These are phyloP conservation scores for Catharus bicknelli DNA, from an alignment of 2,113 vertebrate species.

Conservation along the genomic window DNA sequence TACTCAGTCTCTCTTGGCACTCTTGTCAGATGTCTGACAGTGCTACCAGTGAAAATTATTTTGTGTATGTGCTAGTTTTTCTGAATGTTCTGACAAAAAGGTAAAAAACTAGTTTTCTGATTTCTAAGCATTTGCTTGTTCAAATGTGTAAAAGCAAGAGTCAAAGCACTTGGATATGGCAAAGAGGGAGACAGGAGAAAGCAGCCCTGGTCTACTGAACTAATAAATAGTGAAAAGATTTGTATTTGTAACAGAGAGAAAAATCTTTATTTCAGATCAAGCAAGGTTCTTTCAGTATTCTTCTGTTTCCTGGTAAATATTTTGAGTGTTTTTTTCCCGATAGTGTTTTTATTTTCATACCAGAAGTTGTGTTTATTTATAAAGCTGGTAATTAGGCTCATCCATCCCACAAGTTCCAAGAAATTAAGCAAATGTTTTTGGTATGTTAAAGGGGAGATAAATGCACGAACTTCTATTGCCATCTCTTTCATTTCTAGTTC, in stretches of 20 bases:
- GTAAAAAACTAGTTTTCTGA: not conserved
- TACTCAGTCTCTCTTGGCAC: not conserved
- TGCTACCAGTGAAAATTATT: not conserved
- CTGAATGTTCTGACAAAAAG: not conserved
- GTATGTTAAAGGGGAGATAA: not conserved
- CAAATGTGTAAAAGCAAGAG: not conserved
- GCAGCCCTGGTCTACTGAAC: not conserved
- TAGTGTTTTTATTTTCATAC: not conserved
- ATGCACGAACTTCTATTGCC: not conserved
- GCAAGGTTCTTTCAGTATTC: not conserved
- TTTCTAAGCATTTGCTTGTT: not conserved
- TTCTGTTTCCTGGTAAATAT: not conserved
- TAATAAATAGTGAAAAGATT: not conserved
- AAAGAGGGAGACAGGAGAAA: not conserved
- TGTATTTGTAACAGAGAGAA: not conserved
- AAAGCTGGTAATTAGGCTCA: not conserved
- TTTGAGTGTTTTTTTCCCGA: not conserved
- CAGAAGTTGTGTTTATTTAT: not conserved
- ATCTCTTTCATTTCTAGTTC: not conserved
- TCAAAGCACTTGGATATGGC: not conserved
- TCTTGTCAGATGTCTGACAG: not conserved
- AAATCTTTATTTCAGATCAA: not conserved
- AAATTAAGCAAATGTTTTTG: not conserved
- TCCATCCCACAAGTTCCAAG: not conserved
- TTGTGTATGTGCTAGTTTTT: not conserved